Base-by-base conservation (phyloP, 2,888 invertebrate species). In the Mylabris sibirica region DNA sequence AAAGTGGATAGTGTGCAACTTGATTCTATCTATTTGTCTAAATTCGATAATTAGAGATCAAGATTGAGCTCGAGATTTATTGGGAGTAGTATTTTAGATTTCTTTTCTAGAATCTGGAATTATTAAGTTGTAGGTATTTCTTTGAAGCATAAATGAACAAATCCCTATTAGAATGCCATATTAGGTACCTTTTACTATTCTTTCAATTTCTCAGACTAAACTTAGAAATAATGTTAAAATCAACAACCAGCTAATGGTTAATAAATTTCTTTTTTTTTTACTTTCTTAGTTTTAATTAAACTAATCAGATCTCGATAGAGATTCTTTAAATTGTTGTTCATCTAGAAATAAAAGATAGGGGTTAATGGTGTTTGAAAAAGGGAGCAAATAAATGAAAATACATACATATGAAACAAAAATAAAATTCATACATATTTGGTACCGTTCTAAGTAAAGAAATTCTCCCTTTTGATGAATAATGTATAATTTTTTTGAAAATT, bases 391-490 rank as follows among this genome's bases (percentile, higher is more conserved):
- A 44, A 49, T 49, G 20, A 49, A 49, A 20, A 20, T 44, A 17
- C 44, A 44, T 49, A 17, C 20, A 49, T 49, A 49, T 49, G 6
- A 30, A 9, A 8, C 20, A 49, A 6, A 9, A 9, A 49, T 6
- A 20, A 20, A 20, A 20, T 11, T 6, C 49, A 49, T 49, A 49
- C 49, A 9, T 49, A 49, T 49, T 49, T 49, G 49, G 49, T 70
- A 68, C 66, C 67, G 59, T 60, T 66, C 63, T 59, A 62, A n/a
- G 59, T 67, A 49, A 53, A 38, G 34, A 78, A 76, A 76, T 79
- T 79, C 30, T 30, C 30, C 74, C 78, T 77, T 71, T 64, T 73
- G 68, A 80, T 82, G 81, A 81, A 82, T 82, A 77, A 81, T 79
- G 73, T 74, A 79, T 77, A 67, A 8, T 20, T 49, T 49, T 30